phyloP scores from a whole-genome alignment of 2,888 invertebrate species.

The Nineta flava region DNA sequence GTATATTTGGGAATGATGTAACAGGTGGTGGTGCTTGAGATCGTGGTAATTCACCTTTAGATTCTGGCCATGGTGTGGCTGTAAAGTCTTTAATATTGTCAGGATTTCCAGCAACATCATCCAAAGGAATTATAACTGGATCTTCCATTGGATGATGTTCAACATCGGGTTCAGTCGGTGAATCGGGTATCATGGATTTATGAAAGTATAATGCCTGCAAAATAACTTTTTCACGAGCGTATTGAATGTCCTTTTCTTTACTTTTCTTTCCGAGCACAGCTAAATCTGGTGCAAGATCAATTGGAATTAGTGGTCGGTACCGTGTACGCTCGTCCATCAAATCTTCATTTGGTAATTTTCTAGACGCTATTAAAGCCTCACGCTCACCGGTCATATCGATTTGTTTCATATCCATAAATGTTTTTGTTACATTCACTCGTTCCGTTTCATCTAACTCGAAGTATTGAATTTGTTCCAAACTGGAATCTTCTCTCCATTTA shows the following conservation, averaged over 20 bases:
- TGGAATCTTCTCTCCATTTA: constrained; percentile 65
- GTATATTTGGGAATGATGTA: constrained; percentile 31
- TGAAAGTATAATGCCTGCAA: constrained; percentile 70
- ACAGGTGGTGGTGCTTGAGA: constrained; percentile 34
- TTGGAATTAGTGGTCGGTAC: constrained; percentile 56
- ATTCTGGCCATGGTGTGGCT: constrained; percentile 69
- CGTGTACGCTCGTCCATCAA: constrained; percentile 65
- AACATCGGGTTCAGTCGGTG: constrained; percentile 71
- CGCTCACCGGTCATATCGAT: constrained; percentile 77
- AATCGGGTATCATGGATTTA: constrained; percentile 70
- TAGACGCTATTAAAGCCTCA: constrained; percentile 60
- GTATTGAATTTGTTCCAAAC: constrained; percentile 67
- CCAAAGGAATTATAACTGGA: constrained; percentile 71
- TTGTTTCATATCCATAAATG: constrained; percentile 81
- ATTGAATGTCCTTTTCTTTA: constrained; percentile 74
- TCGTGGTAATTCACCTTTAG: constrained; percentile 47
- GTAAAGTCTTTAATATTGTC: constrained; percentile 67
- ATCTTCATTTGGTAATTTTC: constrained; percentile 61
- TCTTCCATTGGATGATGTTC: constrained; percentile 64
- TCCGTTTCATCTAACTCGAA: constrained; percentile 95
- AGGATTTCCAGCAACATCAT: constrained; percentile 71
- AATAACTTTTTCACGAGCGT: constrained; percentile 70
- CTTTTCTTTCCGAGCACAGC: constrained; percentile 62
- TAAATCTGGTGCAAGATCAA: constrained; percentile 50
- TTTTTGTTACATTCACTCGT: constrained; percentile 85